These are phyloP conservation scores for Chrysochloris asiatica DNA, from an alignment of 2,113 vertebrate species.

Conservation along the genomic window DNA sequence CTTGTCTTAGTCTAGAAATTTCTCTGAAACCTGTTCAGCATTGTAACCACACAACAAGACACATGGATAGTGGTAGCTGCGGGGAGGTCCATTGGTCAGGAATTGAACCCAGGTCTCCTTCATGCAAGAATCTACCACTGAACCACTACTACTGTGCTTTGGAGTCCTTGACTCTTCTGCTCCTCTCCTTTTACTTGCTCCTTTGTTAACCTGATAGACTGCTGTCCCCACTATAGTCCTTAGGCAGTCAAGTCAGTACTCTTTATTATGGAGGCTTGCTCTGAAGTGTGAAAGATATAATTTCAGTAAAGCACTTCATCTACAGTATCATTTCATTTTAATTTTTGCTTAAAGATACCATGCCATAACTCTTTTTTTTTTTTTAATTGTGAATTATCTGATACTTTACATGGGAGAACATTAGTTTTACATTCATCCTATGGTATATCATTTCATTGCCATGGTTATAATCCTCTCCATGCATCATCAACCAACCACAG, in stretches of 20 bases:
- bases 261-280: background rate
- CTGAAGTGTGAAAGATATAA: background rate
- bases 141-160: background rate
- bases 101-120: background rate
- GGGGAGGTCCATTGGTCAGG: background rate
- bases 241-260: background rate
- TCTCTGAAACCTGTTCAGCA: no score
- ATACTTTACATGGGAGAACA: no score
- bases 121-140: background rate
- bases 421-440: no score
- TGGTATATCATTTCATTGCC: no score
- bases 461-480: no score
- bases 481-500: no score
- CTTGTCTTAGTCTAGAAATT: background rate
- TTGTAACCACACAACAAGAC: background rate
- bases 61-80: no score
- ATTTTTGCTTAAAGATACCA: slow-evolving; percentile 64
- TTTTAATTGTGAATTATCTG: no score
- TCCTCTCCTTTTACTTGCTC: background rate
- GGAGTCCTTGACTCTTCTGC: background rate
- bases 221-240: no score
- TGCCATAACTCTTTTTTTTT: slow-evolving; percentile 49
- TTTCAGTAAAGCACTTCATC: background rate
- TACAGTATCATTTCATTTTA: slow-evolving; percentile 60
- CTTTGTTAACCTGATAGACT: background rate